Conservation (phyloP, 2,888 invertebrate genomes). For the Agapostemon virescens region DNA sequence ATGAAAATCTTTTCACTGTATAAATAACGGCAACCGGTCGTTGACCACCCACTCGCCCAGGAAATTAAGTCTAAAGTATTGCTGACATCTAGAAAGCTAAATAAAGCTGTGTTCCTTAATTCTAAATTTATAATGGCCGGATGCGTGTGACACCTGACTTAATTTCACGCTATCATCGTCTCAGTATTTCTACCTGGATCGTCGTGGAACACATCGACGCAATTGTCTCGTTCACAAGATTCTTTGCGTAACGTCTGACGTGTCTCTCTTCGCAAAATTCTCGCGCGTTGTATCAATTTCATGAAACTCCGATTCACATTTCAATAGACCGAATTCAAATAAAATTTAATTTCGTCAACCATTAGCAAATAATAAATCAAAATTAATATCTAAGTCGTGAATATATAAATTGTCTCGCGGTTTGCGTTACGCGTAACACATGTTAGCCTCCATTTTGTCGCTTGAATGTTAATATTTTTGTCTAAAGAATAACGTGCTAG, state of each 20-base stretch:
- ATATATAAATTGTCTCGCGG: no score
- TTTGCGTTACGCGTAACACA: no score
- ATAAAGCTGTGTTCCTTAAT: slow-evolving; percentile 74
- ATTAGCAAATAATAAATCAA: not conserved
- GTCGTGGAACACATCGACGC: slow-evolving; percentile 10
- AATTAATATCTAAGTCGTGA: no score
- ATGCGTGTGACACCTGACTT: slow-evolving; percentile 46
- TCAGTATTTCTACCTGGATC: slow-evolving; percentile 43
- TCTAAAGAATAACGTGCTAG: no score
- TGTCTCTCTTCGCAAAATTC: not conserved
- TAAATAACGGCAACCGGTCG: slow-evolving; percentile 48
- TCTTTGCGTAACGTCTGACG: not conserved
- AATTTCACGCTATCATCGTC: slow-evolving; percentile 48
- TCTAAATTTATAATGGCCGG: slow-evolving; percentile 70
- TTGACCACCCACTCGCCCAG: slow-evolving; percentile 44
- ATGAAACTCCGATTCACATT: not conserved
- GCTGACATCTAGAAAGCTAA: slow-evolving; percentile 72
- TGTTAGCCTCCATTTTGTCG: no score
- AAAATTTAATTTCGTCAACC: not conserved
- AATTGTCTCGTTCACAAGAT: slow-evolving; percentile 13
- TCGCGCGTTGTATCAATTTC: not conserved
- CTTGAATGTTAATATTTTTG: no score
- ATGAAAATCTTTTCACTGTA: slow-evolving; percentile 7
- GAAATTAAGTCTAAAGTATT: slow-evolving; percentile 52
- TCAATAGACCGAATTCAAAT: not conserved